Evolutionary conservation across 1,140 invertebrate species (phyloP).

Genomic region (Drosophila setifemur): DNA sequence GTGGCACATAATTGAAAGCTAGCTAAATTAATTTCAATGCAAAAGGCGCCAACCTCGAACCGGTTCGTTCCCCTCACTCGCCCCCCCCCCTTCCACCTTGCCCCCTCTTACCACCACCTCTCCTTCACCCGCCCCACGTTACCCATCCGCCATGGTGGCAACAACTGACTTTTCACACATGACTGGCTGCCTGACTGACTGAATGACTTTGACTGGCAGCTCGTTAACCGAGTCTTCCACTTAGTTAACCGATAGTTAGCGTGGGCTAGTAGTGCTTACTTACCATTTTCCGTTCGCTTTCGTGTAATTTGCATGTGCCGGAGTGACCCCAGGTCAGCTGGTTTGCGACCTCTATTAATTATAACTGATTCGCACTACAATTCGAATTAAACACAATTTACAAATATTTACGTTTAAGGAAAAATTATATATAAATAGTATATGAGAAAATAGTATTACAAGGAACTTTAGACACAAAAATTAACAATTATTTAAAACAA

Average conservation of each 20-base stretch:
- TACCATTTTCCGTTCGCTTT: slow-evolving; percentile 22
- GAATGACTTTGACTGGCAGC: slow-evolving; percentile 54
- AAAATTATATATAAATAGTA: no score
- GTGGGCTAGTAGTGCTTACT: slow-evolving; percentile 22
- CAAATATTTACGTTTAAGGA: no score
- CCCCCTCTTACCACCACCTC: not conserved
- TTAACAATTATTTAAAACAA: not conserved
- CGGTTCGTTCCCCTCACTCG: slow-evolving; percentile 5
- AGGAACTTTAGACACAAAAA: no score
- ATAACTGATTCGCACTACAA: no score
- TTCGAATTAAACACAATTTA: no score
- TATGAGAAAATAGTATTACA: no score
- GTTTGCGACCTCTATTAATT: not conserved
- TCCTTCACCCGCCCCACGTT: not conserved
- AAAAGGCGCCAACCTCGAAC: slow-evolving; percentile 64
- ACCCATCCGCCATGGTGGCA: slow-evolving; percentile 11
- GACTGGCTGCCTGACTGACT: slow-evolving; percentile 41
- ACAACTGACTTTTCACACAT: slow-evolving; percentile 71
- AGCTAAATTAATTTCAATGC: slow-evolving; percentile 80
- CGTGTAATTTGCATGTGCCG: slow-evolving; percentile 23
- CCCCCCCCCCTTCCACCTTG: not conserved
- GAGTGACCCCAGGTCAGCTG: slow-evolving; percentile 28
- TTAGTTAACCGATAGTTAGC: slow-evolving; percentile 62
- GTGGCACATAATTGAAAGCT: slow-evolving; percentile 81
- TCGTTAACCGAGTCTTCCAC: slow-evolving; percentile 72